Evolutionary conservation across 2,113 vertebrate genomes (phyloP).

Genomic region (Nothocercus nigrocapillus): DNA sequence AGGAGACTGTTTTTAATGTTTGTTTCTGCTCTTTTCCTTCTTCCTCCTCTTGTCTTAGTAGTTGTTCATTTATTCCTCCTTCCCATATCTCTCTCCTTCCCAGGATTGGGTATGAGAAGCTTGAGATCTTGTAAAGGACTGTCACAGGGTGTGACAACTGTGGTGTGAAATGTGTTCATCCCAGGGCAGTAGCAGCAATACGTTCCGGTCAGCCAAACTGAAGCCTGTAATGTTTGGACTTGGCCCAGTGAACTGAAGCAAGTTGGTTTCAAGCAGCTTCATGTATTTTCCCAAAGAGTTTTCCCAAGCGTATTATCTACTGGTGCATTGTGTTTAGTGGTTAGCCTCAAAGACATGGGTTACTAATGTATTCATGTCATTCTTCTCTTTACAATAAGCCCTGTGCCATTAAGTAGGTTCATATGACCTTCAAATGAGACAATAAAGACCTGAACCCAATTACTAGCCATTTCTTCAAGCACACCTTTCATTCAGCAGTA

Average conservation of each 20-base stretch:
- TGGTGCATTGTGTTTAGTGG: conserved; percentile 57
- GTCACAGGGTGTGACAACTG: not conserved
- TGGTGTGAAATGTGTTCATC: not conserved
- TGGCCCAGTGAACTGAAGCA: conserved; percentile 38
- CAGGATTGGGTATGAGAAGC: not conserved
- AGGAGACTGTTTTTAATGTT: not conserved
- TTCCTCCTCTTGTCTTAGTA: not conserved
- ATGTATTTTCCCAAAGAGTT: conserved; percentile 51
- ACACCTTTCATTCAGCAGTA: not conserved
- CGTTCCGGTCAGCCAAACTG: not conserved
- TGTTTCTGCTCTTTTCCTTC: not conserved
- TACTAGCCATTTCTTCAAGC: not conserved
- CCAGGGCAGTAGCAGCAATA: not conserved
- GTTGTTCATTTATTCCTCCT: not conserved
- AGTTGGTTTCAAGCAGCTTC: conserved; percentile 48
- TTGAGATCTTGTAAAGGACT: not conserved
- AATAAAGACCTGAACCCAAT: conserved; percentile 16
- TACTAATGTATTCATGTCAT: conserved; percentile 39
- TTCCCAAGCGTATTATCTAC: conserved; percentile 58
- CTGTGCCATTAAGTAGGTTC: conserved; percentile 43
- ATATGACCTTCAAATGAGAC: conserved; percentile 44
- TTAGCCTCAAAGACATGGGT: conserved; percentile 52
- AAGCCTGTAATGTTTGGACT: not conserved
- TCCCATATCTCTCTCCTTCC: not conserved
- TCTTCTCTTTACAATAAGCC: conserved; percentile 32